Evolutionary conservation across 2,888 invertebrate genomes (phyloP).

Genomic region (Tridacna crocea): DNA sequence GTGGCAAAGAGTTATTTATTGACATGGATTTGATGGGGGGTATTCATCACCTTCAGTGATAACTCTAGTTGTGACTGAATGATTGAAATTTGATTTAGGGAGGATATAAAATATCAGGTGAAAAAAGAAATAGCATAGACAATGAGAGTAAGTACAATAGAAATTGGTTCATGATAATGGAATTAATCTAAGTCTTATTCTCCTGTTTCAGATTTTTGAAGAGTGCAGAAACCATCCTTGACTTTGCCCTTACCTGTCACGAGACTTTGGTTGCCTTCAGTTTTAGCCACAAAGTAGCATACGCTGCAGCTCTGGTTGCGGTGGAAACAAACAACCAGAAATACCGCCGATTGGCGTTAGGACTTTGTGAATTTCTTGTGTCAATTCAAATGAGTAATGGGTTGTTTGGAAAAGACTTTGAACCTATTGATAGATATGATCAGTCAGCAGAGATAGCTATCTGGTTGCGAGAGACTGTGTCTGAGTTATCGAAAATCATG

Average conservation of each 20-base stretch:
- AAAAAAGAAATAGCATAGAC: no score
- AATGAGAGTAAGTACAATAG: no score
- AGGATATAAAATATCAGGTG: no score
- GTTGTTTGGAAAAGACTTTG: slow-evolving; percentile 53
- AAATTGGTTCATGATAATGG: no score
- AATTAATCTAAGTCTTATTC: no score
- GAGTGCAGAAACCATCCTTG: slow-evolving; percentile 50
- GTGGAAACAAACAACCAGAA: slow-evolving; percentile 54
- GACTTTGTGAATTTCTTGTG: slow-evolving; percentile 52
- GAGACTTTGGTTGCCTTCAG: slow-evolving; percentile 53
- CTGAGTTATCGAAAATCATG: slow-evolving; percentile 38
- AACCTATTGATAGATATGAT: slow-evolving; percentile 52
- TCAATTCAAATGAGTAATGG: slow-evolving; percentile 60
- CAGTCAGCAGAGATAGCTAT: slow-evolving; percentile 64
- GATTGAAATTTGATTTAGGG: no score
- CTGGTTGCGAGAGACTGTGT: slow-evolving; percentile 54
- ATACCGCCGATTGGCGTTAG: slow-evolving; percentile 52
- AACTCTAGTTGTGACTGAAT: no score
- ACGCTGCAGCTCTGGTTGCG: slow-evolving; percentile 62
- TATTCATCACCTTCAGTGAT: no score
- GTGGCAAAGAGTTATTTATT: no score
- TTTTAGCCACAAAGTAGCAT: slow-evolving; percentile 63
- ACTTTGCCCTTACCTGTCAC: slow-evolving; percentile 59
- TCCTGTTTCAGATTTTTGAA: slow-evolving; percentile 41
- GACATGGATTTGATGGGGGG: no score